A percentile compares a stretch with the other conserved stretches of the same genome.
phyloP scores from a whole-genome alignment of 2,888 invertebrate species.

The Microplitis manilae region DNA sequence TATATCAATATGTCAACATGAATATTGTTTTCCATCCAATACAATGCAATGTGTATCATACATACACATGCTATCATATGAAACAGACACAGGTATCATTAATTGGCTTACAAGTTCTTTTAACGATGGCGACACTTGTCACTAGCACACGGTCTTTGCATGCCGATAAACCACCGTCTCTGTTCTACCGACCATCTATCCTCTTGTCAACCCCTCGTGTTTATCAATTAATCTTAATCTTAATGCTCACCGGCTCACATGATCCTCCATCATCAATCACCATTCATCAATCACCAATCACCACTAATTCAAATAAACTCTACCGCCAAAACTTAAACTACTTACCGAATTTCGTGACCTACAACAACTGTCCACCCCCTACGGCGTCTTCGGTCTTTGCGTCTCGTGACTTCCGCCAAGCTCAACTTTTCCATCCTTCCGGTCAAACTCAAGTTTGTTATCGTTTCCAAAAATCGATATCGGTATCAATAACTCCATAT shows the following conservation, averaged over 20 bases:
- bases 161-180: constrained; percentile 32
- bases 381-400: constrained; percentile 73
- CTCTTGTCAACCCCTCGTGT: not conserved
- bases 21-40: no score
- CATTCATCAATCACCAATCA: no score
- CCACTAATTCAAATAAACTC: no score
- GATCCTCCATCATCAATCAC: constrained; percentile 4
- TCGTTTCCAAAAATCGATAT: no score
- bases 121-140: constrained; percentile 50
- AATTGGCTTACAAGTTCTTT: constrained; percentile 31
- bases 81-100: not conserved
- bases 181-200: constrained; percentile 39
- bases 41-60: not conserved
- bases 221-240: not conserved
- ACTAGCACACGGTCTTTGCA: not conserved
- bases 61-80: not conserved
- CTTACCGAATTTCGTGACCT: constrained; percentile 82
- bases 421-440: constrained; percentile 65
- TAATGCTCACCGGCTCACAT: not conserved
- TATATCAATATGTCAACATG: no score
- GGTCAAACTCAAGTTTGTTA: not conserved
- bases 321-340: constrained; percentile 22
- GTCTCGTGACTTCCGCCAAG: constrained; percentile 63
- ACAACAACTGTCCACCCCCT: constrained; percentile 84
- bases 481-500: no score